phyloP scores from a whole-genome alignment of 1,140 invertebrate genomes.

The Charaxes varanes region DNA sequence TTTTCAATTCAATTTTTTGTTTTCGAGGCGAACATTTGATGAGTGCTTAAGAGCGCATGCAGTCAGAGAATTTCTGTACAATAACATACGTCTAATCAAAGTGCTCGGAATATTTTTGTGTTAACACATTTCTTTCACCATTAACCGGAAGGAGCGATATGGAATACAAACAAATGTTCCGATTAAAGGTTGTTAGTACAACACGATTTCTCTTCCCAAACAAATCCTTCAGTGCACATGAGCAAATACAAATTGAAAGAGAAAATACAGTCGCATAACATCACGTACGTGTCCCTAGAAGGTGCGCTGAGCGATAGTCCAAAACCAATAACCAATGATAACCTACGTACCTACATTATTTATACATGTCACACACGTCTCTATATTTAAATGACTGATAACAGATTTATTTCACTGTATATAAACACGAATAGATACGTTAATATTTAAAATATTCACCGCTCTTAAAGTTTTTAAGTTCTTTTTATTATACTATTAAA shows the following conservation, averaged over 20 bases:
- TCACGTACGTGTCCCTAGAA: conserved; percentile 20
- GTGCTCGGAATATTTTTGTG: not conserved
- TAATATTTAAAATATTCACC: no score
- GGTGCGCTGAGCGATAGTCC: conserved; percentile 11
- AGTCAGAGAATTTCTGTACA: not conserved
- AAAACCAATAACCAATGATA: conserved; percentile 9
- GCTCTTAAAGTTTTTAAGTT: no score
- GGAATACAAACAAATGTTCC: conserved; percentile 1
- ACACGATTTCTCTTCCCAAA: conserved; percentile 14
- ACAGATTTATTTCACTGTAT: no score
- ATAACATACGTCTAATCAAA: conserved; percentile 3
- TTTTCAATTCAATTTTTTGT: conserved; percentile 12
- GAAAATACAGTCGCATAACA: conserved; percentile 23
- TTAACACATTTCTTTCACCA: not conserved
- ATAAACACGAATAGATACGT: no score
- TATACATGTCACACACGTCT: conserved; percentile 1
- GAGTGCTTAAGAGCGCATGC: conserved; percentile 1
- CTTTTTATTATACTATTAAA: no score
- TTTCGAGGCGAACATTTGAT: conserved; percentile 6
- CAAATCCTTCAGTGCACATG: conserved; percentile 12
- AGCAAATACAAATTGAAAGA: conserved; percentile 18
- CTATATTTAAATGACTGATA: conserved; percentile 2
- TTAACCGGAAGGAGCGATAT: not conserved
- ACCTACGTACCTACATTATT: conserved; percentile 10
- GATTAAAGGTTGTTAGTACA: not conserved